Evolutionary conservation across 2,113 vertebrate species (phyloP).

Genomic region (Labeo catla): DNA sequence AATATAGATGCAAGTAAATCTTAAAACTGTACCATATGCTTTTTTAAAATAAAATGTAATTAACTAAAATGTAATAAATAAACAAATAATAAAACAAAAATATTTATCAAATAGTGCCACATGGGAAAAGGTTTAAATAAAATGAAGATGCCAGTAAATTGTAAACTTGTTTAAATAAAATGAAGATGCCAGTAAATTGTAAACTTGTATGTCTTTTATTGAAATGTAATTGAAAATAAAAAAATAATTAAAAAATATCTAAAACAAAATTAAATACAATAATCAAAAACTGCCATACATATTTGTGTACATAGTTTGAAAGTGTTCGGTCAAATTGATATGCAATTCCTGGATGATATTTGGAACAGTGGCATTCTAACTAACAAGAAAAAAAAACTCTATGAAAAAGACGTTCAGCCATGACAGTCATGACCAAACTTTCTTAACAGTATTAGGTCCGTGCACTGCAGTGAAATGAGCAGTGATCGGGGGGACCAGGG

Average conservation of each 20-base stretch:
- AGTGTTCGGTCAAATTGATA: background rate
- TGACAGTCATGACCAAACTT: background rate
- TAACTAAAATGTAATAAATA: too few relatives aligned
- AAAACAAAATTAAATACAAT: background rate
- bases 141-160: background rate
- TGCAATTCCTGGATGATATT: background rate
- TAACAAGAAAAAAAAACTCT: background rate
- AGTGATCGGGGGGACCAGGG: background rate
- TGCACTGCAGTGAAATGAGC: background rate
- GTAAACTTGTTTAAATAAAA: too few relatives aligned
- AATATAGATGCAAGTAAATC: background rate
- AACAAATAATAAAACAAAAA: too few relatives aligned
- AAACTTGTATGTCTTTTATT: too few relatives aligned
- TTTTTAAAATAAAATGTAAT: too few relatives aligned
- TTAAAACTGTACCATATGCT: too few relatives aligned
- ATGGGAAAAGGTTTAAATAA: too few relatives aligned
- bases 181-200: background rate
- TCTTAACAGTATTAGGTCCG: slow-evolving; percentile 4
- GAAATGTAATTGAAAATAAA: too few relatives aligned
- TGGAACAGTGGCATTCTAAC: background rate
- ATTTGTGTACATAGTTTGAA: background rate
- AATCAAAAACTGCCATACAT: background rate
- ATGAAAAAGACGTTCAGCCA: background rate
- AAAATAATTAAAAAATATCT: background rate
- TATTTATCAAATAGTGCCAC: too few relatives aligned